Conservation (phyloP, 2,797 vertebrate species). For the Limnodromus scolopaceus region DNA sequence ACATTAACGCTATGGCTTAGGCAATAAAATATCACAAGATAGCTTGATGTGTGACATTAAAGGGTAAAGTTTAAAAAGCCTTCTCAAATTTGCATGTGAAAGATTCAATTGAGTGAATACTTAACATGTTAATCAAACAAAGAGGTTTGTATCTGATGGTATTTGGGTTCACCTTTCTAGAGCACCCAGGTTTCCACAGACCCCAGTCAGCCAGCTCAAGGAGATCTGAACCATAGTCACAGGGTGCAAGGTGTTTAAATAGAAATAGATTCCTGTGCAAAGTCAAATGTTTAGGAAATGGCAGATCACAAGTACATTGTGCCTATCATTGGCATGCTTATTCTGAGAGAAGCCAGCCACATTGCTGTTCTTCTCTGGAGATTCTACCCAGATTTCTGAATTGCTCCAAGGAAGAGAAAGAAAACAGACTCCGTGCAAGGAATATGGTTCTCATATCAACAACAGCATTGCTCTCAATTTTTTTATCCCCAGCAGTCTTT, state of each 20-base stretch:
- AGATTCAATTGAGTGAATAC: not conserved
- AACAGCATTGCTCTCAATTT: not conserved
- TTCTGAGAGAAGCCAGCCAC: not conserved
- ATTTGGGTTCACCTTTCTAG: not conserved
- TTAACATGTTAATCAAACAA: not conserved
- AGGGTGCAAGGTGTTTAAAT: fast-evolving
- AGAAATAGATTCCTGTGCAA: not conserved
- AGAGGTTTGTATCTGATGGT: not conserved
- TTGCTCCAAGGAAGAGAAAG: not conserved
- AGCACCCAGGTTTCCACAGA: not conserved
- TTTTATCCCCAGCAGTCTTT: not conserved
- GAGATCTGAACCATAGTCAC: not conserved
- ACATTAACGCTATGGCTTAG: not conserved
- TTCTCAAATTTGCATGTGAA: not conserved
- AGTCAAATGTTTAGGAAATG: not conserved
- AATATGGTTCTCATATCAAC: not conserved
- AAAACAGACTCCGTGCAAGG: not conserved
- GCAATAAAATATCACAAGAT: not conserved
- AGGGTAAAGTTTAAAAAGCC: not conserved
- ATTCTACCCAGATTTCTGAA: not conserved
- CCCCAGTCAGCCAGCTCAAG: not conserved
- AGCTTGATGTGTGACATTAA: not conserved
- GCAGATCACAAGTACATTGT: not conserved
- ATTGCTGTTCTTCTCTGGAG: not conserved
- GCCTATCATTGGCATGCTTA: not conserved